Conservation (phyloP, 2,113 vertebrate genomes). For the Podarcis cretensis region DNA sequence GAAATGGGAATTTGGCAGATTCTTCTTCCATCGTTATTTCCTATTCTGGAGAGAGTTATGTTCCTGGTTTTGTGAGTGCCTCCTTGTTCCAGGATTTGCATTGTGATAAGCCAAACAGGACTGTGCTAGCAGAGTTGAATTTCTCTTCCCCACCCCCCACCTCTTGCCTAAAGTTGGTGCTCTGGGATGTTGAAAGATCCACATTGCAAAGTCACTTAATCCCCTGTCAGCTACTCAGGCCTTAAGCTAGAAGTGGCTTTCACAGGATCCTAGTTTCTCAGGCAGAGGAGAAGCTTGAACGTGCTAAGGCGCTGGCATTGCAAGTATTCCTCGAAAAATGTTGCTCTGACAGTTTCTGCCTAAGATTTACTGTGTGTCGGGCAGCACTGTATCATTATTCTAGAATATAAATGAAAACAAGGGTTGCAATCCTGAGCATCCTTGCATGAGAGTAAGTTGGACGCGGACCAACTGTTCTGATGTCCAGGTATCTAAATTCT, state of each 20-base stretch:
- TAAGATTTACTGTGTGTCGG: neutral
- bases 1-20: too few relatives aligned
- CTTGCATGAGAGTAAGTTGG: neutral
- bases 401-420: too few relatives aligned
- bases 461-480: too few relatives aligned
- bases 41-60: too few relatives aligned
- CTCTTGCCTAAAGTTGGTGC: neutral
- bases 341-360: neutral
- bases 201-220: neutral
- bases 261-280: neutral
- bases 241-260: neutral
- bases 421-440: too few relatives aligned
- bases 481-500: neutral
- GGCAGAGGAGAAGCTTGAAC: neutral
- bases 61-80: neutral
- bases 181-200: neutral
- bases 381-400: neutral
- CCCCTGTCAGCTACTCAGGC: neutral
- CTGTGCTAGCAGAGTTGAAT: neutral
- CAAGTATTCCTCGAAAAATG: neutral
- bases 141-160: neutral
- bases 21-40: rapidly evolving
- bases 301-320: neutral
- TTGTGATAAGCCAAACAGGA: neutral
- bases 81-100: neutral